phyloP scores from a whole-genome alignment of 1,140 invertebrate genomes.

The Ceratosolen solmsi region DNA sequence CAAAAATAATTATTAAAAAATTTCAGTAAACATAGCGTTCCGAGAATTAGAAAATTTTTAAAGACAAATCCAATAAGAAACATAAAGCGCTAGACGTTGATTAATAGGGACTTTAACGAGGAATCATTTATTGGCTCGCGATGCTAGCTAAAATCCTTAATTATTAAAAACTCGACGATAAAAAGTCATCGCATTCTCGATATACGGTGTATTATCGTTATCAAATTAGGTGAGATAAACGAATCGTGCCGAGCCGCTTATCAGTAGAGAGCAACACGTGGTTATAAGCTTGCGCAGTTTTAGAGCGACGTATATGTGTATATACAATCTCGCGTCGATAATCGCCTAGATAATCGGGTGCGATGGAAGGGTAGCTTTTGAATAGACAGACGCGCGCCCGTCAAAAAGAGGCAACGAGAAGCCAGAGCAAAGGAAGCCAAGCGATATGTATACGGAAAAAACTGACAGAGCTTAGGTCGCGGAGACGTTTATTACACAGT shows the following conservation, averaged over 20 bases:
- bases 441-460: background rate
- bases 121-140: no score
- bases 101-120: no score
- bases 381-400: background rate
- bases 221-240: constrained; percentile 37
- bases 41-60: no score
- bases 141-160: no score
- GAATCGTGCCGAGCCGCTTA: background rate
- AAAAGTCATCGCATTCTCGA: no score
- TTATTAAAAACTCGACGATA: no score
- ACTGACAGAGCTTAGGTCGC: background rate
- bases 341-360: constrained; percentile 43
- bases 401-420: background rate
- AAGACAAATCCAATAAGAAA: no score
- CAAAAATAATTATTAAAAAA: no score
- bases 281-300: constrained; percentile 6
- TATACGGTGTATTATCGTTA: no score
- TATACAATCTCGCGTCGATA: constrained; percentile 26
- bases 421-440: background rate
- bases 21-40: no score
- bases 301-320: background rate
- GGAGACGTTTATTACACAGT: constrained; percentile 18
- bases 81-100: no score
- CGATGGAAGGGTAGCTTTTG: constrained; percentile 32
- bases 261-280: constrained; percentile 38